A percentile compares a stretch with the other conserved stretches of the same genome.
Conservation (phyloP, 2,888 invertebrate species). For the Perdita meconis region DNA sequence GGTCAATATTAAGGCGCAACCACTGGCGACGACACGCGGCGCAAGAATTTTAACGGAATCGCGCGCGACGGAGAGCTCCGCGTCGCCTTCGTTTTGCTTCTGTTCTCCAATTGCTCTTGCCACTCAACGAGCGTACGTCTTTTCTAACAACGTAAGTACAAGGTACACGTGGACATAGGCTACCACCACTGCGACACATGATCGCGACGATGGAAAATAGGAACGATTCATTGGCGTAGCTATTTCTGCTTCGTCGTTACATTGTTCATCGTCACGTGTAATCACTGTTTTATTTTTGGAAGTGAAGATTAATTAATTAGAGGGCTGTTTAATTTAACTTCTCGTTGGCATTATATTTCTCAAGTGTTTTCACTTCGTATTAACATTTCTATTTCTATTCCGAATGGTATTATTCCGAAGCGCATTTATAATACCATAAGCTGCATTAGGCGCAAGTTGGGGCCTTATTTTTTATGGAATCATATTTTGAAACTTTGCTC, state of each 20-base stretch:
- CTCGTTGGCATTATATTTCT: too few species aligned
- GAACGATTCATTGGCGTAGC: conserved; percentile 38
- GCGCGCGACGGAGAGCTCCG: background rate
- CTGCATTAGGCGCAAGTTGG: too few species aligned
- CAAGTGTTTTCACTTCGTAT: too few species aligned
- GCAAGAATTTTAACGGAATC: conserved; percentile 51
- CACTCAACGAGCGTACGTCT: conserved; percentile 42
- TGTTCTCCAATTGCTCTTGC: conserved; percentile 24
- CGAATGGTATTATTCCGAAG: too few species aligned
- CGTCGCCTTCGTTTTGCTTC: conserved; percentile 29
- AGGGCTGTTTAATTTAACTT: too few species aligned
- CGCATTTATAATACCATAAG: too few species aligned
- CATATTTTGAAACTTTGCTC: too few species aligned
- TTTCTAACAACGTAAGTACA: conserved; percentile 56
- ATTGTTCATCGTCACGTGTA: background rate
- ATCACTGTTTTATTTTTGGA: too few species aligned
- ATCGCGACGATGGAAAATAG: conserved; percentile 43
- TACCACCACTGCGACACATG: conserved; percentile 38
- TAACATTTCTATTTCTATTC: too few species aligned
- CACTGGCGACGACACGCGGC: conserved; percentile 38
- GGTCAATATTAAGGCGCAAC: conserved; percentile 40
- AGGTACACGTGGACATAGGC: conserved; percentile 46
- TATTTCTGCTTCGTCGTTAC: background rate
- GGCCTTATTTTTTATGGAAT: too few species aligned
- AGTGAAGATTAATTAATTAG: too few species aligned